Evolutionary conservation across 2,797 vertebrate species (phyloP).

Genomic region (Crocidura indochinensis): DNA sequence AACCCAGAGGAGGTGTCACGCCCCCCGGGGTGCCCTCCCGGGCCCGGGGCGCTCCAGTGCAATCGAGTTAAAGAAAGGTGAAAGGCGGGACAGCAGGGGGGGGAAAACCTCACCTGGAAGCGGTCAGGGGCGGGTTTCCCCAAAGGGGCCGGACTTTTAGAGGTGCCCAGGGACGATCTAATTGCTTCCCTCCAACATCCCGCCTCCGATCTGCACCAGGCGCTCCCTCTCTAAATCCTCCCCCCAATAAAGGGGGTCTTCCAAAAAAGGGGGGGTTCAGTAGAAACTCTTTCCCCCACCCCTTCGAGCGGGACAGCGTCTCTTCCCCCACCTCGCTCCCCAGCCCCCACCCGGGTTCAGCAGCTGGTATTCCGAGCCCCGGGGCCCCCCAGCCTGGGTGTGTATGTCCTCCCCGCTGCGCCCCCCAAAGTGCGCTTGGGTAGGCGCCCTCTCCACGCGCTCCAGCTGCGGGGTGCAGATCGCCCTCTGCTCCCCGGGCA

Average conservation of each 20-base stretch:
- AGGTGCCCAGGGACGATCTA: background rate
- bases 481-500: conserved; percentile 71
- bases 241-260: background rate
- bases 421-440: background rate
- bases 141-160: background rate
- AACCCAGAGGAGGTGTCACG: conserved; percentile 3
- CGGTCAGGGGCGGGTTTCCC: background rate
- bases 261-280: background rate
- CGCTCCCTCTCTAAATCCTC: background rate
- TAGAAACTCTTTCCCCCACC: background rate
- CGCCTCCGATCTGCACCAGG: background rate
- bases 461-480: conserved; percentile 39
- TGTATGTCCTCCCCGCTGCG: background rate
- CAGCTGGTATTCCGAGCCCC: background rate
- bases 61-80: background rate
- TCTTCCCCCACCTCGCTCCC: conserved; percentile 41
- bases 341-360: conserved; percentile 71
- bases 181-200: background rate
- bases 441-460: too few relatives aligned
- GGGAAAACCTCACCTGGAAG: conserved; percentile 40
- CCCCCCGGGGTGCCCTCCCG: conserved; percentile 1
- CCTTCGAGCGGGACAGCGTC: background rate
- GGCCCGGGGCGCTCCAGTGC: background rate
- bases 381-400: conserved; percentile 28
- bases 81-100: background rate